Percentiles rank a stretch among this genome's conserved stretches.
Conservation (phyloP, 1,140 invertebrate species). For the Papilio helenus region DNA sequence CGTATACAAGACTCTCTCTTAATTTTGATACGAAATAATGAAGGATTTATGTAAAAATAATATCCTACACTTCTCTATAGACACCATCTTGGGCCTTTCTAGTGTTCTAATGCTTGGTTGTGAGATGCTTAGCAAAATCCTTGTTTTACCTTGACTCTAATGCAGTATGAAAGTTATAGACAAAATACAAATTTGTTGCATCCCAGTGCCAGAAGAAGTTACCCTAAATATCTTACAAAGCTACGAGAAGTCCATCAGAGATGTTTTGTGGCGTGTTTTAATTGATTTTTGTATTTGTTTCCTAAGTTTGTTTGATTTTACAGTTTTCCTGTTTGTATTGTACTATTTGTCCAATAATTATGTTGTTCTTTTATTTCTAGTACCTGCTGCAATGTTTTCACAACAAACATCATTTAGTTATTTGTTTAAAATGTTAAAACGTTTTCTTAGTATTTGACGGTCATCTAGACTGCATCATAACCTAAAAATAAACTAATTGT, state of each 20-base stretch:
- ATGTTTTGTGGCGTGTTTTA: not conserved
- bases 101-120: too few relatives aligned
- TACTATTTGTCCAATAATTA: constrained; percentile 11
- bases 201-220: too few relatives aligned
- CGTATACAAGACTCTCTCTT: too few relatives aligned
- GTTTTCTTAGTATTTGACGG: not conserved
- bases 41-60: too few relatives aligned
- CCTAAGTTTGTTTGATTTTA: not conserved
- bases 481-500: not conserved
- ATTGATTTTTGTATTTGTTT: not conserved
- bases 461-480: not conserved
- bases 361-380: not conserved
- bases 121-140: too few relatives aligned
- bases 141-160: too few relatives aligned
- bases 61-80: too few relatives aligned
- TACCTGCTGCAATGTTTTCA: not conserved
- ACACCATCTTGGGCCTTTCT: too few relatives aligned
- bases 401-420: constrained; percentile 12
- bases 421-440: constrained; percentile 4
- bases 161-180: too few relatives aligned
- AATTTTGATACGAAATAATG: too few relatives aligned
- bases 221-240: too few relatives aligned
- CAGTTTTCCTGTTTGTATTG: constrained; percentile 1
- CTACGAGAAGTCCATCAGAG: not conserved
- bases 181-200: too few relatives aligned